Evolutionary conservation across 2,797 vertebrate species (phyloP).

Genomic region (Picus viridis): DNA sequence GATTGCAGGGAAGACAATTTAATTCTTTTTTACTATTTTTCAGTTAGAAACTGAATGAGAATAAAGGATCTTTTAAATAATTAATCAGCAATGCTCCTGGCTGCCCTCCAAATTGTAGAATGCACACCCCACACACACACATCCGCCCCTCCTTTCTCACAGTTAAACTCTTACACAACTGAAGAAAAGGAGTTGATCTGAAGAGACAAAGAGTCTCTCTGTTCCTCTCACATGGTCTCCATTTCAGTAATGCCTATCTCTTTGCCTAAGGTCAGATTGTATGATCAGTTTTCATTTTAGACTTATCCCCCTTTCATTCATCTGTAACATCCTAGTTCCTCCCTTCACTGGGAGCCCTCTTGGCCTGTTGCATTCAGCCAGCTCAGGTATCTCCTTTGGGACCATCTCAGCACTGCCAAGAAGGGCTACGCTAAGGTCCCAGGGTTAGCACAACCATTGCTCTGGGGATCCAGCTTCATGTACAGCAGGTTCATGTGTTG

Average conservation of each 20-base stretch:
- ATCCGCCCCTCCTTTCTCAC: not conserved
- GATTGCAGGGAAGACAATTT: not conserved
- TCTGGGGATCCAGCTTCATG: fast-evolving
- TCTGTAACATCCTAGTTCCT: not conserved
- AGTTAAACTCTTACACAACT: not conserved
- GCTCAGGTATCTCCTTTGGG: not conserved
- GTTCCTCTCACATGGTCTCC: not conserved
- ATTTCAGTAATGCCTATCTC: not conserved
- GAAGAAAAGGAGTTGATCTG: not conserved
- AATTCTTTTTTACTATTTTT: not conserved
- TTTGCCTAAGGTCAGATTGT: not conserved
- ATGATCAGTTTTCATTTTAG: not conserved
- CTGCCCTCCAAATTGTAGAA: not conserved
- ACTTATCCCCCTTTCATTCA: not conserved
- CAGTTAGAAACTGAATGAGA: not conserved
- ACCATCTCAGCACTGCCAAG: no score
- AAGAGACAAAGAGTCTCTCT: conserved; percentile 1
- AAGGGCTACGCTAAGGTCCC: fast-evolving
- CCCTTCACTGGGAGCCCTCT: not conserved
- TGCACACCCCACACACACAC: not conserved
- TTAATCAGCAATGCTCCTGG: conserved; percentile 7
- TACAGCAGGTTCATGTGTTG: fast-evolving
- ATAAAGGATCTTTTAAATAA: conserved; percentile 30
- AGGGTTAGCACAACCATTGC: not conserved
- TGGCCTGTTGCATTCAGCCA: not conserved